Percentiles rank a stretch among this genome's conserved stretches.
phyloP scores from a whole-genome alignment of 2,113 vertebrate species.

The Tetrax tetrax region DNA sequence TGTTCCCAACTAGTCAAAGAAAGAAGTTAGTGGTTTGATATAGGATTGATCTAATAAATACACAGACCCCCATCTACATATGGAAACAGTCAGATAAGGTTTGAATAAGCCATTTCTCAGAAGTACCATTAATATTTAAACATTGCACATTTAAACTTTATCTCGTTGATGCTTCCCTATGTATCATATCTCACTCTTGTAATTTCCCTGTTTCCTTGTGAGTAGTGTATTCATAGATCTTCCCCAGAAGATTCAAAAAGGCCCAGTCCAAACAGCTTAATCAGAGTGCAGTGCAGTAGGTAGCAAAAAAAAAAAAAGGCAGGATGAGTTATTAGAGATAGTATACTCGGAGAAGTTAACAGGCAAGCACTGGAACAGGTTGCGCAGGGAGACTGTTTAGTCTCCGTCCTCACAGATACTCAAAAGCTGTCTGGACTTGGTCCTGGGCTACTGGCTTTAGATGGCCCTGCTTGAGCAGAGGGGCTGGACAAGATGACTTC shows the following conservation, averaged over 20 bases:
- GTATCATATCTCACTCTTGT: neutral
- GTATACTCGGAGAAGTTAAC: neutral
- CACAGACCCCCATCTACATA: neutral
- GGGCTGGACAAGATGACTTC: neutral
- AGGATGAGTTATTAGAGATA: neutral
- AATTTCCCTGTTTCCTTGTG: neutral
- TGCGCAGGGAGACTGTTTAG: neutral
- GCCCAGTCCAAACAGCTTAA: neutral
- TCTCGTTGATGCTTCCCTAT: neutral
- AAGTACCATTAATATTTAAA: neutral
- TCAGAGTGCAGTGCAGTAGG: neutral
- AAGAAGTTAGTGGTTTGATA: neutral
- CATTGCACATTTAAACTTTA: neutral
- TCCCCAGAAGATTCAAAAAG: neutral
- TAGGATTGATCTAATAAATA: neutral
- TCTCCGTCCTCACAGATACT: neutral
- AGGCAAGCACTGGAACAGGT: neutral
- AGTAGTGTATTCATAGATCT: neutral
- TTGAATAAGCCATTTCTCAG: neutral
- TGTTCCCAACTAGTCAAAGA: neutral
- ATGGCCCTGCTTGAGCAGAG: neutral
- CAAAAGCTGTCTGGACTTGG: accelerated
- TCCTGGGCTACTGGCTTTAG: neutral
- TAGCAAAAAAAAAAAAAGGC: neutral
- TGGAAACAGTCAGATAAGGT: neutral